Evolutionary conservation across 2,797 vertebrate genomes (phyloP).

Genomic region (Mallotus villosus): DNA sequence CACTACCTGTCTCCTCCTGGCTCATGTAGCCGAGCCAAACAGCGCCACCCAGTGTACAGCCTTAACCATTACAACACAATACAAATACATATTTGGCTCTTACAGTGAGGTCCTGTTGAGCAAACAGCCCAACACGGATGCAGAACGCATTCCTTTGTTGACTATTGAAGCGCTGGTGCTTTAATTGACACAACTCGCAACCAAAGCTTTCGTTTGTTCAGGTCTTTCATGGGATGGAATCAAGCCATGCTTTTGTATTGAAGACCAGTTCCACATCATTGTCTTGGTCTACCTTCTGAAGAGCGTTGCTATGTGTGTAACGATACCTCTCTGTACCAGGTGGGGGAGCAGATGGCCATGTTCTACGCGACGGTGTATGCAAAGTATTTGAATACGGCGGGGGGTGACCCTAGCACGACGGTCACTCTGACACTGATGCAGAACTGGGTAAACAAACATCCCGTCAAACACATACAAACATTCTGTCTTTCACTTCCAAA

Average conservation of each 20-base stretch:
- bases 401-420: slow-evolving; percentile 44
- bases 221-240: too few relatives aligned
- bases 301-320: too few relatives aligned
- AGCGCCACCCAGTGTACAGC: too few relatives aligned
- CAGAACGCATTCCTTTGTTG: background rate
- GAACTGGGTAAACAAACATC: slow-evolving; percentile 40
- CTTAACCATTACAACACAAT: too few relatives aligned
- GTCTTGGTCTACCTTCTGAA: background rate
- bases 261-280: background rate
- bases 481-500: background rate
- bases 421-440: slow-evolving; percentile 63
- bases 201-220: too few relatives aligned
- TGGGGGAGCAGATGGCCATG: background rate
- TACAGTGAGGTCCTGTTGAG: background rate
- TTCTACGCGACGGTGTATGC: slow-evolving; percentile 59
- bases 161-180: background rate
- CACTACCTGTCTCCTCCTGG: too few relatives aligned
- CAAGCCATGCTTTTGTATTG: too few relatives aligned
- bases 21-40: too few relatives aligned
- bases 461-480: too few relatives aligned
- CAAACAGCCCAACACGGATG: background rate
- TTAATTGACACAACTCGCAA: background rate
- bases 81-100: too few relatives aligned
- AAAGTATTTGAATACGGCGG: slow-evolving; percentile 30
- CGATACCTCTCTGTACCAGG: slow-evolving; percentile 39